Percentiles rank a stretch among this genome's conserved stretches.
These are phyloP conservation scores for Drosophila acutilabella DNA, from an alignment of 2,888 invertebrate genomes.

Conservation along the genomic window DNA sequence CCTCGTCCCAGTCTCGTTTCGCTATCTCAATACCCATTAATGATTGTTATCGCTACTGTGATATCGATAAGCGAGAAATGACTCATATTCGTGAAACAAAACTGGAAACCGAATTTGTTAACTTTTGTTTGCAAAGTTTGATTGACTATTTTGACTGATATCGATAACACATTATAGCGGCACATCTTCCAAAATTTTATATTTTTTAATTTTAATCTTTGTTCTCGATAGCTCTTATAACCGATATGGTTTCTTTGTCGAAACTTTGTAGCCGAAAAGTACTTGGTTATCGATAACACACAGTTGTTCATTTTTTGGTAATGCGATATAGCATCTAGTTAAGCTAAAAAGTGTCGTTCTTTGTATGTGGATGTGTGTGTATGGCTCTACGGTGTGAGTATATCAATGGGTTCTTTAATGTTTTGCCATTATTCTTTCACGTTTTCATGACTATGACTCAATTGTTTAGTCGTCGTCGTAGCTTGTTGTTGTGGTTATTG, in stretches of 20 bases:
- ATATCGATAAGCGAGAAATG: neutral
- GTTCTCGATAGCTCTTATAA: neutral
- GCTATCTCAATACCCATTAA: neutral
- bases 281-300: conserved; percentile 21
- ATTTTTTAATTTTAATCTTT: too few relatives aligned
- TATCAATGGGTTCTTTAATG: conserved; percentile 55
- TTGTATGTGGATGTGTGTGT: neutral
- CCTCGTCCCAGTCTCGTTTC: neutral
- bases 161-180: neutral
- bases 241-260: neutral
- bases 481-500: conserved; percentile 10
- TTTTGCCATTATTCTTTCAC: conserved; percentile 76
- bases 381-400: conserved; percentile 20
- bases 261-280: neutral
- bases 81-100: neutral
- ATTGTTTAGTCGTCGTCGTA: conserved; percentile 32
- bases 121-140: neutral
- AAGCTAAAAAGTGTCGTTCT: conserved; percentile 19
- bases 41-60: conserved; percentile 4
- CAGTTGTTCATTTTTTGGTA: conserved; percentile 22
- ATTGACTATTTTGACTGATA: neutral
- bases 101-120: neutral
- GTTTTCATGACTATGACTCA: conserved; percentile 65
- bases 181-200: too few relatives aligned
- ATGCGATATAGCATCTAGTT: conserved; percentile 22